Percentiles rank a stretch among this genome's conserved stretches.
Conservation (phyloP, 2,113 vertebrate species). For the Reinhardtius hippoglossoides region DNA sequence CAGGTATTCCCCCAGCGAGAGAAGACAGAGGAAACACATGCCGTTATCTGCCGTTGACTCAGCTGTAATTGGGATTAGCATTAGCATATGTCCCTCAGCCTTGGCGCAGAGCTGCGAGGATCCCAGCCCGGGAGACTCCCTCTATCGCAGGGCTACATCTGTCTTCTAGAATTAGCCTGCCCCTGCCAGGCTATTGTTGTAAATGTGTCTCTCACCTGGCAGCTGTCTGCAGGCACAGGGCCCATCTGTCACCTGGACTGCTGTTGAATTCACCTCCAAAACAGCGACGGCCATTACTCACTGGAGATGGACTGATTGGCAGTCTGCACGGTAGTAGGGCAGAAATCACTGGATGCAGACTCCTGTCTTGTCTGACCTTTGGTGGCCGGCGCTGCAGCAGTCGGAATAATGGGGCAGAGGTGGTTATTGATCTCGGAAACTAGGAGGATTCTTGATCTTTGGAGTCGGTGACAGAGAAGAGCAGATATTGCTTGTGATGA, state of each 20-base stretch:
- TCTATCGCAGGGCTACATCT: constrained; percentile 44
- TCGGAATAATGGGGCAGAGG: constrained; percentile 22
- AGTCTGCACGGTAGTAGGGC: constrained; percentile 9
- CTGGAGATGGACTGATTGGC: constrained; percentile 49
- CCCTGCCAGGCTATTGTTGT: constrained; percentile 63
- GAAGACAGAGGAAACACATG: constrained; percentile 10
- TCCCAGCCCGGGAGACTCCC: constrained; percentile 33
- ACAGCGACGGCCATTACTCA: constrained; percentile 48
- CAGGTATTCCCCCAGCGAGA: constrained; percentile 45
- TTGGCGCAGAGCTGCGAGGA: constrained; percentile 24
- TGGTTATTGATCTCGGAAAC: constrained; percentile 45
- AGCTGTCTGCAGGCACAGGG: constrained; percentile 65
- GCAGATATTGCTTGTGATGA: constrained; percentile 17
- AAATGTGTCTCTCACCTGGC: constrained; percentile 69
- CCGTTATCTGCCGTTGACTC: constrained; percentile 54
- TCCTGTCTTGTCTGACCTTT: constrained; percentile 41
- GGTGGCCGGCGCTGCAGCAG: constrained; percentile 7
- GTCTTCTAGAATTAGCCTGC: constrained; percentile 61
- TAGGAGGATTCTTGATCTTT: constrained; percentile 21
- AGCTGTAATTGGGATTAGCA: constrained; percentile 75
- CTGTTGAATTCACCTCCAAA: constrained; percentile 60
- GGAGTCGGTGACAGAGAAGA: background rate
- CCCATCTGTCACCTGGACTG: constrained; percentile 74
- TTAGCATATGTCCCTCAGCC: constrained; percentile 66
- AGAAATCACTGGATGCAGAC: constrained; percentile 36